These are phyloP conservation scores for Brachionus asplanchnoidis DNA, from an alignment of 1,140 invertebrate genomes.

Conservation along the genomic window DNA sequence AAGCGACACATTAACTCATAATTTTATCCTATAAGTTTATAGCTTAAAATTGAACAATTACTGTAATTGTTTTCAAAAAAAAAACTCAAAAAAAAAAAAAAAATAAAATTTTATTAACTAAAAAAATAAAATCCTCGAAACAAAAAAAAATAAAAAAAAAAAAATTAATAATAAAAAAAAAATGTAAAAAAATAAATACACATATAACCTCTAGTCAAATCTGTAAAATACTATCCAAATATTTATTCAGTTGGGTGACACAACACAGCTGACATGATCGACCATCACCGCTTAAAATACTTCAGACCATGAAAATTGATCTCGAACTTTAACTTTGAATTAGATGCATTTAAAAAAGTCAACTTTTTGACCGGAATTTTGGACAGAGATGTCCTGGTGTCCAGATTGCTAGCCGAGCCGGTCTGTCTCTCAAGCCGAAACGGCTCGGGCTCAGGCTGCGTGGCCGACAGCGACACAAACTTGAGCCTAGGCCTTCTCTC, in stretches of 20 bases:
- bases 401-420: not conserved
- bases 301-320: constrained; percentile 40
- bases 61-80: too few species aligned
- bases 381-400: not conserved
- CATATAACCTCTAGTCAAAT: not conserved
- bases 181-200: not conserved
- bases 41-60: too few species aligned
- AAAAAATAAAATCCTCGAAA: too few species aligned
- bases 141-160: not conserved
- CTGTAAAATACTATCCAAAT: not conserved
- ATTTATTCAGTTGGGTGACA: not conserved
- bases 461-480: not conserved
- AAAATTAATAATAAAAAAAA: not conserved
- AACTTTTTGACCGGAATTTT: constrained; percentile 15
- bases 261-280: not conserved
- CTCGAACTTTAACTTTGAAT: constrained; percentile 38
- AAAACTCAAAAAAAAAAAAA: not conserved
- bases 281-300: not conserved
- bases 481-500: not conserved
- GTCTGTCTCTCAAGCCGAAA: not conserved
- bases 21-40: too few species aligned
- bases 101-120: not conserved
- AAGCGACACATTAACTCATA: too few species aligned
- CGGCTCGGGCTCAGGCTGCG: not conserved
- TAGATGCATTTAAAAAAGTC: constrained; percentile 6